Percentiles rank a stretch among this genome's conserved stretches.
phyloP scores from a whole-genome alignment of 2,888 invertebrate genomes.

The Epiperipatus broadwayi region DNA sequence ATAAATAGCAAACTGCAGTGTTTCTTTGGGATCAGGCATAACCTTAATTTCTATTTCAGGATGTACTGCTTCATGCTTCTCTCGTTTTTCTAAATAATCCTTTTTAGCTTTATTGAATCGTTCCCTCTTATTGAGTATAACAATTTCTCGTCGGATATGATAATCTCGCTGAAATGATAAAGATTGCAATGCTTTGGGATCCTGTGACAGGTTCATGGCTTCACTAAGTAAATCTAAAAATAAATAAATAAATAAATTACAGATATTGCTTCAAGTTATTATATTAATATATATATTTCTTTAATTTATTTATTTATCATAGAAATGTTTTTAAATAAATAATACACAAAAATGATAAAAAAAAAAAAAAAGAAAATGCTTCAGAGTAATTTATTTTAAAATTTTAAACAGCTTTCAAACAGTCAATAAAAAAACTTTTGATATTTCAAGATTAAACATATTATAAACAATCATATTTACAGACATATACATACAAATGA shows the following conservation, averaged over 20 bases:
- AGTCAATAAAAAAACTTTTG: no score
- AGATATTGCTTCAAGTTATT: no score
- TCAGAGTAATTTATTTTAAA: no score
- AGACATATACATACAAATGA: no score
- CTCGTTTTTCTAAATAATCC: conserved; percentile 4
- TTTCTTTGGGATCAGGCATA: conserved; percentile 10
- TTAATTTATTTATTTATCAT: no score
- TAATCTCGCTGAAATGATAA: conserved; percentile 47
- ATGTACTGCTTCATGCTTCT: conserved; percentile 8
- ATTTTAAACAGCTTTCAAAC: no score
- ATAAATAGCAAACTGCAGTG: conserved; percentile 16
- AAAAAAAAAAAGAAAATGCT: no score
- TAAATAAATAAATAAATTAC: background rate
- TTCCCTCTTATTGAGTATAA: conserved; percentile 17
- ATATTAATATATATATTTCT: background rate
- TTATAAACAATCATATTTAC: no score
- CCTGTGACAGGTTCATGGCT: conserved; percentile 34
- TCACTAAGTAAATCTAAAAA: conserved; percentile 38
- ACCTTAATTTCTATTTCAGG: background rate
- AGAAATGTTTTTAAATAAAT: no score
- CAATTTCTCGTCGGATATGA: conserved; percentile 41
- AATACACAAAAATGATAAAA: no score
- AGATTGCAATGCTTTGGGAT: conserved; percentile 40
- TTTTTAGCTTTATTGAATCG: background rate
- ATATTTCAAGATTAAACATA: no score